Conservation (phyloP, 2,113 vertebrate genomes). For the Alouatta palliata region DNA sequence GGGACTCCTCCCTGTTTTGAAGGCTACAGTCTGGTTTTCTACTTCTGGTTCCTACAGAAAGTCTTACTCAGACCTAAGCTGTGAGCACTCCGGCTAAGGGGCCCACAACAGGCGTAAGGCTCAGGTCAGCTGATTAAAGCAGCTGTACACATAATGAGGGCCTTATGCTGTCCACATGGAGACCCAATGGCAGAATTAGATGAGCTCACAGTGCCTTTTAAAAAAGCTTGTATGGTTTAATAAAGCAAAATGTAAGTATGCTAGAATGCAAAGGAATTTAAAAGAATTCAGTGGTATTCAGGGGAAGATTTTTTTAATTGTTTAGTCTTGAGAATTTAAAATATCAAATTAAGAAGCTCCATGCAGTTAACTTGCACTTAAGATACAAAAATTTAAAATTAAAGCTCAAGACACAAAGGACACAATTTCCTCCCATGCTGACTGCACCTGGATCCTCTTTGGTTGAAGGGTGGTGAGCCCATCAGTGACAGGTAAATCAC, state of each 20-base stretch:
- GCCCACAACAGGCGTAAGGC: not conserved
- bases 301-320: not conserved
- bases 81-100: not conserved
- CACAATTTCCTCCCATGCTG: not conserved
- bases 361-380: slow-evolving; percentile 70
- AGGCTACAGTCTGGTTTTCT: not conserved
- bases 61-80: not conserved
- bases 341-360: slow-evolving; percentile 69
- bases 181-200: too few species aligned
- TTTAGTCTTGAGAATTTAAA: not conserved
- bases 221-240: slow-evolving; percentile 55
- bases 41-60: not conserved
- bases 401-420: slow-evolving; percentile 49
- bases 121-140: not conserved
- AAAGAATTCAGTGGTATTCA: slow-evolving; percentile 53
- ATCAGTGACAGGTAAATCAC: not conserved
- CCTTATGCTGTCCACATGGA: not conserved
- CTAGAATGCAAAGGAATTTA: slow-evolving; percentile 34
- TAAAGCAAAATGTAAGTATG: slow-evolving; percentile 58
- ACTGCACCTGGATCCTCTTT: not conserved
- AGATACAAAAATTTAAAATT: slow-evolving; percentile 49
- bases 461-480: not conserved
- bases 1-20: fast-evolving
- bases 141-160: not conserved
- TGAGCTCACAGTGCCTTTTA: not conserved